Evolutionary conservation across 2,113 vertebrate species (phyloP), one percentile per base, ranked within the genome.

Genomic region (Aythya baeri): DNA sequence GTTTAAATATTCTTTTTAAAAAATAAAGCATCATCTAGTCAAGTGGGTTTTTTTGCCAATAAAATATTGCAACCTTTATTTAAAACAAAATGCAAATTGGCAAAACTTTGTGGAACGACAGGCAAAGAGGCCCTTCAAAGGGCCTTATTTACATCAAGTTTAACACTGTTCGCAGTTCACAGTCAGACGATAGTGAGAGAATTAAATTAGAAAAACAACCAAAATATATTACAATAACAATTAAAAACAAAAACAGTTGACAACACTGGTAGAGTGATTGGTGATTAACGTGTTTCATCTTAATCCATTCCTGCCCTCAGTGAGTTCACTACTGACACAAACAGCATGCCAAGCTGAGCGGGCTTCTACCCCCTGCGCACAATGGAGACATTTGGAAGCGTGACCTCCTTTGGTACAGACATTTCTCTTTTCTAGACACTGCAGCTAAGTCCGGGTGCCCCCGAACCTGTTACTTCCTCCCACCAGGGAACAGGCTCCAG

Each of bases 121-220:
- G 97, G 97, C 98, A 97, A 96, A 97, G 93, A 96, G 95, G 87
- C 91, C 98, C 96, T 83, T 92, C 73, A 57, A 32, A 96, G 96
- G 95, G 91, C 97, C 97, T 98, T 99, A 99, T 99, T 99, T 99
- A 99, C 99, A 99, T 99, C 98, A 99, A 98, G 98, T 99, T 98
- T 99, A 99, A 99, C 99, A 99, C 99, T 99, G 99, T 99, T 99
- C 96, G 99, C 98, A 99, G 98, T 99, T 99, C 99, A 99, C 99
- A 99, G 99, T 99, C 98, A 99, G 99, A 99, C 98, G 97, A 98
- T 97, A 98, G 98, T 98, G 98, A 99, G 98, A 99, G 97, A 98
- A 99, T 99, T 99, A 99, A 99, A 99, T 99, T 98, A 98, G 98
- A 98, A 98, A 98, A 98, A 99, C 98, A 98, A 98, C 95, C 97